Percentiles rank a stretch among this genome's conserved stretches.
phyloP scores from a whole-genome alignment of 2,797 vertebrate species.

The Coregonus ussuriensis region DNA sequence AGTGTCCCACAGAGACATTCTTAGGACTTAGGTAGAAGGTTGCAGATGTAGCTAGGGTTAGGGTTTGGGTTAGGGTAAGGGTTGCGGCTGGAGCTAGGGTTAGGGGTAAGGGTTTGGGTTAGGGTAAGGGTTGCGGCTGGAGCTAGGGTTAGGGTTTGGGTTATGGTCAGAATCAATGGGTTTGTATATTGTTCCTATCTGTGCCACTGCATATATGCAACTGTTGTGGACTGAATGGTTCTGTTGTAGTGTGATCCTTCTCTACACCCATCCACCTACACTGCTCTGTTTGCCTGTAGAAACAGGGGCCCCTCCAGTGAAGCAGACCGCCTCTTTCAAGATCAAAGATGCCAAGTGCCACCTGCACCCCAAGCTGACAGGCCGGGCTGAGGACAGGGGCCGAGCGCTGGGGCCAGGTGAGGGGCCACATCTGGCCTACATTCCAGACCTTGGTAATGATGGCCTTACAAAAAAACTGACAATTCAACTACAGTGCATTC shows the following conservation, averaged over 20 bases:
- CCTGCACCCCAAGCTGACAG: constrained; percentile 86
- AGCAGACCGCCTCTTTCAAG: constrained; percentile 94
- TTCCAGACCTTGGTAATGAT: constrained; percentile 20
- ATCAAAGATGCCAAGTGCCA: constrained; percentile 97
- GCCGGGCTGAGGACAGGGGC: constrained; percentile 84
- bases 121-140: neutral
- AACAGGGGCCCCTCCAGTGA: constrained; percentile 87
- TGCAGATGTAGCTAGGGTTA: neutral
- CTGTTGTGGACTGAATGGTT: neutral
- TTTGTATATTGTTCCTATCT: neutral
- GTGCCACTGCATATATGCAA: neutral
- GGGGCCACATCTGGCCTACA: neutral
- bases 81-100: neutral
- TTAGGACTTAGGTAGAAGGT: neutral
- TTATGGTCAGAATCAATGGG: too few relatives aligned
- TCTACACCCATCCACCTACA: constrained; percentile 37
- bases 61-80: neutral
- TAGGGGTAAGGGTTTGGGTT: too few relatives aligned
- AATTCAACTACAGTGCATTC: neutral
- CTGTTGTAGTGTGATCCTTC: neutral
- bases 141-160: neutral
- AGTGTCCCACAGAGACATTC: constrained; percentile 28
- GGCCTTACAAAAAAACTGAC: neutral
- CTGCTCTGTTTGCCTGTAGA: constrained; percentile 84
- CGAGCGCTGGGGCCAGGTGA: constrained; percentile 77